These are phyloP conservation scores for Triplophysa rosa DNA, from an alignment of 2,113 vertebrate species.

Conservation along the genomic window DNA sequence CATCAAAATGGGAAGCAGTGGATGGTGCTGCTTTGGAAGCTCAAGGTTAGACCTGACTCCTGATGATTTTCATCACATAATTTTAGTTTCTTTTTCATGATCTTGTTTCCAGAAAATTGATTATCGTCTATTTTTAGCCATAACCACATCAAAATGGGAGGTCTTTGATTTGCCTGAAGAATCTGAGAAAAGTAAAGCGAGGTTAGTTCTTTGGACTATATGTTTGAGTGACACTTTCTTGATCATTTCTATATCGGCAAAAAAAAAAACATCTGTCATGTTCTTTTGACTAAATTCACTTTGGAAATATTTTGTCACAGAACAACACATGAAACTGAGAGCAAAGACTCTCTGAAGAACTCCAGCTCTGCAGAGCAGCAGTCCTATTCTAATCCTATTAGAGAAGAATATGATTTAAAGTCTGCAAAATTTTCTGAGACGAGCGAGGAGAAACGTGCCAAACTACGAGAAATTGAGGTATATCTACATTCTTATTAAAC, in stretches of 20 bases:
- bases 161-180: slow-evolving; percentile 92
- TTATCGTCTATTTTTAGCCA: slow-evolving; percentile 74
- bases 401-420: slow-evolving; percentile 89
- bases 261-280: not conserved
- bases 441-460: slow-evolving; percentile 95
- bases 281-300: not conserved
- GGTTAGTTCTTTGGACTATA: not conserved
- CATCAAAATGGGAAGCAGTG: slow-evolving; percentile 98
- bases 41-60: slow-evolving; percentile 80
- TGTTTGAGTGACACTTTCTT: not conserved
- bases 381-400: slow-evolving; percentile 84
- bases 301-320: not conserved
- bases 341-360: slow-evolving; percentile 81
- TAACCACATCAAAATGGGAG: slow-evolving; percentile 98
- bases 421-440: slow-evolving; percentile 88
- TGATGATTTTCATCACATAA: not conserved
- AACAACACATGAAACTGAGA: slow-evolving; percentile 25
- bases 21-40: slow-evolving; percentile 89
- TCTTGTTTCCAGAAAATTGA: not conserved
- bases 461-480: slow-evolving; percentile 97
- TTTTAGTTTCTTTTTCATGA: not conserved
- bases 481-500: not conserved
- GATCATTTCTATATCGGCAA: not conserved
- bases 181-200: slow-evolving; percentile 82
- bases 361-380: slow-evolving; percentile 86